phyloP scores from a whole-genome alignment of 64 coral and sea anemone species.

The Stylophora pistillata region DNA sequence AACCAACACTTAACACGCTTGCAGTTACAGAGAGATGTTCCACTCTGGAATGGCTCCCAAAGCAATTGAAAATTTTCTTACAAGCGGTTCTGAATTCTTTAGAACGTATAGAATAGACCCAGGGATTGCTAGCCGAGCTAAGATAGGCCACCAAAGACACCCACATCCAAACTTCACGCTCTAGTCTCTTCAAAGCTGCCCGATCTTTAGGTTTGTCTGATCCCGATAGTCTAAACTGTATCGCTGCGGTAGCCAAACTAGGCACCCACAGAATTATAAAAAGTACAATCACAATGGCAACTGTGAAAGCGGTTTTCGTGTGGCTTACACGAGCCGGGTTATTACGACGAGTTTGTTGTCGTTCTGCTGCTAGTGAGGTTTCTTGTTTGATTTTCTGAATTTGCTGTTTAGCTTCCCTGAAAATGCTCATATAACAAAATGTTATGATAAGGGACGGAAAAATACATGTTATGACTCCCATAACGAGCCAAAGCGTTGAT shows the following conservation, averaged over 20 bases:
- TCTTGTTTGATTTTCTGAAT: conserved; percentile 46
- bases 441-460: conserved; percentile 52
- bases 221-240: conserved; percentile 7
- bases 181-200: neutral
- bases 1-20: neutral
- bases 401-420: conserved; percentile 54
- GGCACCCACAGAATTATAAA: conserved; percentile 67
- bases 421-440: conserved; percentile 68
- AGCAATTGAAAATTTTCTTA: neutral
- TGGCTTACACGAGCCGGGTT: conserved; percentile 9
- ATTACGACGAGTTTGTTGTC: neutral
- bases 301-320: conserved; percentile 52
- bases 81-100: conserved; percentile 16
- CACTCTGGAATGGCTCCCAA: neutral
- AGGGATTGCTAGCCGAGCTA: conserved; percentile 61
- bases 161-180: conserved; percentile 60
- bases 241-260: conserved; percentile 26
- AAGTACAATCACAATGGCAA: conserved; percentile 58
- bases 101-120: conserved; percentile 62
- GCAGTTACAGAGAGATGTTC: neutral
- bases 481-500: conserved; percentile 14
- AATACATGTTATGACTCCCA: conserved; percentile 21
- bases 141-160: conserved; percentile 38
- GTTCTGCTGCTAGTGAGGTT: neutral
- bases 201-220: neutral